Conservation (phyloP, 2,888 invertebrate genomes). For the Acanthosepion pharaonis region DNA sequence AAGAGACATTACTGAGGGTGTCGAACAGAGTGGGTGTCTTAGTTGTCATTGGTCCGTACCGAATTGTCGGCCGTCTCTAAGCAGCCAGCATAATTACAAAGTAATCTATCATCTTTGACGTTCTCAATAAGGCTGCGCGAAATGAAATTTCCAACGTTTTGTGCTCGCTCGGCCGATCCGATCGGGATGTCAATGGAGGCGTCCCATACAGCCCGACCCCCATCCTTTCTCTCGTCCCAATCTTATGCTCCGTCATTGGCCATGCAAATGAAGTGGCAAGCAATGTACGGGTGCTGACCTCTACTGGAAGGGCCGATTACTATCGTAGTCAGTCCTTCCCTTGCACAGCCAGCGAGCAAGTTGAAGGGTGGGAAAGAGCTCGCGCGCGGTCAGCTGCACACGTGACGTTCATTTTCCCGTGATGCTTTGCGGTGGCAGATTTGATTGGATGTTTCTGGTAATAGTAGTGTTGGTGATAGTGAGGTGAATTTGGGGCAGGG, state of each 20-base stretch:
- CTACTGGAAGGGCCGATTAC: not conserved
- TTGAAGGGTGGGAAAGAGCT: not conserved
- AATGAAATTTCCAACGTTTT: slow-evolving; percentile 33
- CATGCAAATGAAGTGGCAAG: slow-evolving; percentile 14
- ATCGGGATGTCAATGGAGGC: slow-evolving; percentile 12
- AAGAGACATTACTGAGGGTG: not conserved
- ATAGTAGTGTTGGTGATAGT: not conserved
- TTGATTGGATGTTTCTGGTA: not conserved
- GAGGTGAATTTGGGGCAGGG: not conserved
- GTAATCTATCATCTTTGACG: slow-evolving; percentile 33
- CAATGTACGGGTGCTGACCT: not conserved
- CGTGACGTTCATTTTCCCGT: not conserved
- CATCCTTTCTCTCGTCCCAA: not conserved
- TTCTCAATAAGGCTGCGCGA: slow-evolving; percentile 15
- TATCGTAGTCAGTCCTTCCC: not conserved
- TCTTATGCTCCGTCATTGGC: not conserved
- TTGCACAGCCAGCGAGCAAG: not conserved
- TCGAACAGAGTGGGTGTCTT: not conserved
- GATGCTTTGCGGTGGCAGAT: not conserved
- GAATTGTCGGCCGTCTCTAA: slow-evolving; percentile 33
- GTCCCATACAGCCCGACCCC: not conserved
- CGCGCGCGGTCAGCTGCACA: slow-evolving; percentile 33
- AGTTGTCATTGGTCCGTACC: slow-evolving; percentile 22
- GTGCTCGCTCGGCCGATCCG: slow-evolving; percentile 33
- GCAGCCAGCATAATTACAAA: not conserved